Conservation (phyloP, 2,113 vertebrate species). For the Cyanocitta stelleri region DNA sequence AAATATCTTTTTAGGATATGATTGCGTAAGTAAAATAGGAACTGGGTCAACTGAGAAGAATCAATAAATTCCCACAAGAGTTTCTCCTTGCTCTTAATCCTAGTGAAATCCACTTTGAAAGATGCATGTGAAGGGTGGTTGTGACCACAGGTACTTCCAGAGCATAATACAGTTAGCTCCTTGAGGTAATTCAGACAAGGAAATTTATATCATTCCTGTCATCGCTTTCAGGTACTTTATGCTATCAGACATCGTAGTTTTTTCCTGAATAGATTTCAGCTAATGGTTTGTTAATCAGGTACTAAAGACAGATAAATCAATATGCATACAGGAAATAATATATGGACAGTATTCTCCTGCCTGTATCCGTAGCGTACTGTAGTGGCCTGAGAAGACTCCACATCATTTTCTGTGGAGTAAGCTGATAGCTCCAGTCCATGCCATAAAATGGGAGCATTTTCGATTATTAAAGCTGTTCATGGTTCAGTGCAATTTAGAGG, state of each 20-base stretch:
- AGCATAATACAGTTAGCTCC: neutral
- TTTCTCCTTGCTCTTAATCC: neutral
- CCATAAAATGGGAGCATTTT: neutral
- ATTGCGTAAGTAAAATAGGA: neutral
- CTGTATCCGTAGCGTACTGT: neutral
- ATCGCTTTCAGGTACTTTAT: neutral
- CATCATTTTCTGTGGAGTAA: neutral
- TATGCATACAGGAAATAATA: neutral
- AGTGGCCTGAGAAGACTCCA: neutral
- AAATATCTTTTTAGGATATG: neutral
- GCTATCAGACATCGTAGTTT: neutral
- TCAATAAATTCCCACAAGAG: neutral
- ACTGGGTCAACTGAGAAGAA: neutral
- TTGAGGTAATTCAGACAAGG: neutral
- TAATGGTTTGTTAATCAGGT: neutral
- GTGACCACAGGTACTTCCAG: neutral
- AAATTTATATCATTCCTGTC: neutral
- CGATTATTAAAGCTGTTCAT: neutral
- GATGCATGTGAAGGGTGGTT: neutral
- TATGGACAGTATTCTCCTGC: neutral
- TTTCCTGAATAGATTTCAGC: neutral
- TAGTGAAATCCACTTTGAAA: neutral
- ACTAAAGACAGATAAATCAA: neutral
- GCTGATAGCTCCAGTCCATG: neutral
- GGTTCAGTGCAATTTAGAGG: neutral